Percentiles rank a stretch among this genome's conserved stretches.
Conservation (phyloP, 2,888 invertebrate genomes). For the Gibbula magus region DNA sequence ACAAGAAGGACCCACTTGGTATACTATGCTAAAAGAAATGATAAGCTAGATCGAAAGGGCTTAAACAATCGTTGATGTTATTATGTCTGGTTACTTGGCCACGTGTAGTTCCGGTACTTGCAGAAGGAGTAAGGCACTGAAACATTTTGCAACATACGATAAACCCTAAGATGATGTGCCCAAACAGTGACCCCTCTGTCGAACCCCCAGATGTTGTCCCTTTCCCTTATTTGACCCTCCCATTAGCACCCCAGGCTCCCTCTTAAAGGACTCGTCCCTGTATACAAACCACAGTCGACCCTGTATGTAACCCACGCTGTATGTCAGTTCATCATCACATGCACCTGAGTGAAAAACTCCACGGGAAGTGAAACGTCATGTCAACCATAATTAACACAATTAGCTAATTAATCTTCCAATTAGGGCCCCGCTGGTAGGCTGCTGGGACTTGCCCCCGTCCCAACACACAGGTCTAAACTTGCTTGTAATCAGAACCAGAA, state of each 20-base stretch:
- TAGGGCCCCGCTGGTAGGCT: background rate
- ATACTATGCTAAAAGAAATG: too few species aligned
- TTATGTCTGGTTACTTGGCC: too few species aligned
- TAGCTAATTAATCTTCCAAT: conserved; percentile 21
- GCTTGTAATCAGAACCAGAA: conserved; percentile 21
- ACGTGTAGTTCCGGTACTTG: too few species aligned
- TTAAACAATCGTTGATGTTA: too few species aligned
- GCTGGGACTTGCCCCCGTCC: background rate
- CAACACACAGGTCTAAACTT: background rate
- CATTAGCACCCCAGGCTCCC: background rate
- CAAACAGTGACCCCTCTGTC: background rate
- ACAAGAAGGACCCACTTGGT: too few species aligned
- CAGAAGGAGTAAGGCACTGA: too few species aligned
- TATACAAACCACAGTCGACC: background rate
- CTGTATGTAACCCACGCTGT: too few species aligned
- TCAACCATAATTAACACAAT: conserved; percentile 16
- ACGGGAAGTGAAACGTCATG: conserved; percentile 5
- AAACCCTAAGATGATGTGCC: too few species aligned
- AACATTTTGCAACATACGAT: too few species aligned
- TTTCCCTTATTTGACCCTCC: background rate
- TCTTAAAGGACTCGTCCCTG: background rate
- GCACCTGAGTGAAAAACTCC: background rate
- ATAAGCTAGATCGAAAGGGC: too few species aligned
- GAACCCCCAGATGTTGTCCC: background rate
- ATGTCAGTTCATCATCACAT: background rate